These are phyloP conservation scores for Leptinotarsa undecemlineata DNA, from an alignment of 1,140 invertebrate species.

Conservation along the genomic window DNA sequence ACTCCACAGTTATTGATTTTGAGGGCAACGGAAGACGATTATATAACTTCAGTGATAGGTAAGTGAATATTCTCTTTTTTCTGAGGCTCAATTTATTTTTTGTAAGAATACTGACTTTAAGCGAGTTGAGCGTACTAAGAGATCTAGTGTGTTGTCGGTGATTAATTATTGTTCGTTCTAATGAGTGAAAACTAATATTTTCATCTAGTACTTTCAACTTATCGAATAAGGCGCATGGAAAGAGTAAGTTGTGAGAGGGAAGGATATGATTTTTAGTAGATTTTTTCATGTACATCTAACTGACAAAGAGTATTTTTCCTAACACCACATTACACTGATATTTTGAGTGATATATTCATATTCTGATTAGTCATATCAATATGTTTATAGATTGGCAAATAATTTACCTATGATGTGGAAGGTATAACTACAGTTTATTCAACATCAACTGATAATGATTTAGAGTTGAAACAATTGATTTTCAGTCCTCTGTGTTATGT, in stretches of 20 bases:
- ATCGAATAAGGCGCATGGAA: neutral
- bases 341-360: no score
- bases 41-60: neutral
- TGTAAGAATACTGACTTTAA: neutral
- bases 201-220: neutral
- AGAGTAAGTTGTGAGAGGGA: neutral
- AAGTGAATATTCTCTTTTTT: neutral
- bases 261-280: neutral
- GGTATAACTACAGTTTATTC: no score
- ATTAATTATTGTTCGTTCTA: neutral
- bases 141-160: neutral
- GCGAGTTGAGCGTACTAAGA: no score
- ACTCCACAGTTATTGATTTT: neutral
- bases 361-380: no score
- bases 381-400: no score
- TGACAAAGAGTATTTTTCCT: neutral
- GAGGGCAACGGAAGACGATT: neutral
- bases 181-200: neutral
- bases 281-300: neutral
- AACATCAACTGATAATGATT: neutral
- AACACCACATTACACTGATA: no score
- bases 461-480: neutral
- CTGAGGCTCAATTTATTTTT: neutral
- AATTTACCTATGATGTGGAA: no score
- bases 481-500: neutral